Percentiles rank a stretch among this genome's conserved stretches.
These are phyloP conservation scores for Drosophila pandora DNA, from an alignment of 1,140 invertebrate genomes.

Conservation along the genomic window DNA sequence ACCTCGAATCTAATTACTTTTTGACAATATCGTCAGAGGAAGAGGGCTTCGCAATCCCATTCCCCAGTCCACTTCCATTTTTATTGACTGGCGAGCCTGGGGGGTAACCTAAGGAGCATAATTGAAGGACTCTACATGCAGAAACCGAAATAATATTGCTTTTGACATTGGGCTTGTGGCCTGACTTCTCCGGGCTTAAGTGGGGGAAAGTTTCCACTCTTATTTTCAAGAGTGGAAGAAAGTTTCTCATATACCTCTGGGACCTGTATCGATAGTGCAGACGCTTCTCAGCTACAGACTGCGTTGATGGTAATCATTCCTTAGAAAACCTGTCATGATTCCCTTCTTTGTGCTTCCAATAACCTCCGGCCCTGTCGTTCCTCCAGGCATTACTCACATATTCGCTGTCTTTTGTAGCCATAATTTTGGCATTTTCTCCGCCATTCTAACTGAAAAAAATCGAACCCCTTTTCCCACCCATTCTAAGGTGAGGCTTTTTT, in stretches of 20 bases:
- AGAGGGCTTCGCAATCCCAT: conserved; percentile 10
- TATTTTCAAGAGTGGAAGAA: not conserved
- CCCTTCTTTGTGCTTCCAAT: not conserved
- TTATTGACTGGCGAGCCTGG: conserved; percentile 7
- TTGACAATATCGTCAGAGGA: conserved; percentile 59
- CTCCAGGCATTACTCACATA: conserved; percentile 12
- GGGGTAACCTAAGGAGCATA: conserved; percentile 20
- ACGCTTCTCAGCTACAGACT: not conserved
- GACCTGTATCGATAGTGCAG: not conserved
- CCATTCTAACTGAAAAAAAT: conserved; percentile 2
- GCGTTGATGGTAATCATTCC: conserved; percentile 19
- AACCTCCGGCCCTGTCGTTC: not conserved
- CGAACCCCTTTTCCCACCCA: not conserved
- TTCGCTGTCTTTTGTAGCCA: conserved; percentile 29
- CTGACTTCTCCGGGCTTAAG: conserved; percentile 12
- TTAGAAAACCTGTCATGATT: conserved; percentile 4
- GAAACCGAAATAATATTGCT: conserved; percentile 47
- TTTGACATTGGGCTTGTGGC: conserved; percentile 19
- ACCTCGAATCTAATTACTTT: conserved; percentile 80
- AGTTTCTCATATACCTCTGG: not conserved
- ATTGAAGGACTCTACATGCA: conserved; percentile 41
- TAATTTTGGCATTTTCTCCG: conserved; percentile 49
- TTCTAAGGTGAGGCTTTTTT: conserved; percentile 39
- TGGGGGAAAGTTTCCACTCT: conserved; percentile 12
- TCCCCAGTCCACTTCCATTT: conserved; percentile 19